These are phyloP conservation scores for Aerospiza tachiro DNA, from an alignment of 2,797 vertebrate species.

Conservation along the genomic window DNA sequence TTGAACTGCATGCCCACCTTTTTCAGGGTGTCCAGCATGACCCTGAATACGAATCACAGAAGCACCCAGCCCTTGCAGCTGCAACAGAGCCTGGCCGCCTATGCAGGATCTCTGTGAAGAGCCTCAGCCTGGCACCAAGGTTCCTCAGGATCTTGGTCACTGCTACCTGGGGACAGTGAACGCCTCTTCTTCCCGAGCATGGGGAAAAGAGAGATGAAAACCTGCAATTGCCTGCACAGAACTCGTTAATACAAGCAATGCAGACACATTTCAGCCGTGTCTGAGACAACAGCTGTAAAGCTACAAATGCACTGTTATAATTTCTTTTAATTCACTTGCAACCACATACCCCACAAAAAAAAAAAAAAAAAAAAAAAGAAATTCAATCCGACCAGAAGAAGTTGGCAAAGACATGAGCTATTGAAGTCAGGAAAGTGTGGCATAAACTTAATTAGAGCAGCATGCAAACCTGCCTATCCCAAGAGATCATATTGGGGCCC, in stretches of 20 bases:
- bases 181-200: fast-evolving
- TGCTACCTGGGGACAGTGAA: fast-evolving
- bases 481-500: not conserved
- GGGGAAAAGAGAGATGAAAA: not conserved
- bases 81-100: not conserved
- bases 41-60: not conserved
- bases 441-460: not conserved
- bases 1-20: not conserved
- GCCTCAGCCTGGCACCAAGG: not conserved
- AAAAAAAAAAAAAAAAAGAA: not conserved
- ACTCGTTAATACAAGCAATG: fast-evolving
- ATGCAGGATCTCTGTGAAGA: not conserved
- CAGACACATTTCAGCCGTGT: fast-evolving
- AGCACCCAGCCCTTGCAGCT: not conserved
- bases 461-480: not conserved
- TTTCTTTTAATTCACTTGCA: not conserved
- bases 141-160: not conserved
- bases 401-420: not conserved
- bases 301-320: not conserved
- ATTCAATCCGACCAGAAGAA: not conserved
- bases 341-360: not conserved
- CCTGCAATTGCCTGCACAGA: not conserved
- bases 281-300: not conserved
- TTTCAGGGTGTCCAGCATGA: not conserved
- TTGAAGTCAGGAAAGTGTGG: fast-evolving